Evolutionary conservation across 2,888 invertebrate genomes (phyloP), one percentile per base, ranked within the genome.

Genomic region (Tigriopus californicus): DNA sequence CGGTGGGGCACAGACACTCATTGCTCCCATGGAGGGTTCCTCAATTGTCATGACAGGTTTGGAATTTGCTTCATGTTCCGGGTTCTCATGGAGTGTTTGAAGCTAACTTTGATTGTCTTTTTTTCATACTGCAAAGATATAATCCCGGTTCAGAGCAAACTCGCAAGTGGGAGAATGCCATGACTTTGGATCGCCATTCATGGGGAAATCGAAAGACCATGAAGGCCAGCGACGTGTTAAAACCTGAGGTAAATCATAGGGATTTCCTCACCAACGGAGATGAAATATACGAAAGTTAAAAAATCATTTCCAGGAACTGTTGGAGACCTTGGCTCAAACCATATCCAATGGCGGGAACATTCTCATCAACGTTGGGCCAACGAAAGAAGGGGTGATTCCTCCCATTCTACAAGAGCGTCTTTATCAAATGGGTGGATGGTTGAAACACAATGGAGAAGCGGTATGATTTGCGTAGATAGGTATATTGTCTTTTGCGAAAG

Each of bases 151-250:
- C 76, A 13, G 70, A 83, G 12, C 78, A 79, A 65, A 63, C 70
- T 1, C 88, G 87, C 67, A 97, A 97, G 73, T 97, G 92, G 91
- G 95, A 95, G 72, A 94, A 94, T 70, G 85, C 85, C 22, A 84
- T 94, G 77, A 90, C 94, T 0, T 74, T 97, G 47, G 95, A 97
- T 67, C 79, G 76, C 64, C 67, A 74, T 18, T 89, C 91, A 0
- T 92, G 90, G 90, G 91, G 91, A 0, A 89, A 79, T 68, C 74
- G 87, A 48, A 77, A 84, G 64, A 80, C 85, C 66, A 80, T 85
- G 18, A 70, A 72, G 2, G 65, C 87, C 0, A 68, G 73, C 6
- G 82, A 88, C 65, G 81, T 82, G 65, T 70, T 84, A 63, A 80
- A 79, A 60, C 61, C 63, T 20, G 62, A 68, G 44, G 44, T 18